Base-by-base conservation (phyloP, 2,888 invertebrate genomes). In the Stegophylla sp. region DNA sequence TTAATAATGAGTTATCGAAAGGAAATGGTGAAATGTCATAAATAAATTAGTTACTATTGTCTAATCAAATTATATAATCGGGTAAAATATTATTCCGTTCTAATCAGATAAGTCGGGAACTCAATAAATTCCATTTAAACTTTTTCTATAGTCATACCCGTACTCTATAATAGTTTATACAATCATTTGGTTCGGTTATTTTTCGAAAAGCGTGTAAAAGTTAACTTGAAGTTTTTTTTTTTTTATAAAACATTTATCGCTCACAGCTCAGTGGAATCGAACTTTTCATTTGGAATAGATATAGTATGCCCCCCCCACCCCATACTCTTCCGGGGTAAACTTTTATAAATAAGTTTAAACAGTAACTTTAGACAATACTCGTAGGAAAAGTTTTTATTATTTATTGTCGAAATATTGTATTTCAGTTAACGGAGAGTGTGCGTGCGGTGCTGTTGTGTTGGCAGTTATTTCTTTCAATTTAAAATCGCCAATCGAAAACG, bases 191-290 rank as follows among this genome's bases (percentile, higher is more conserved):
- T 45, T 73, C 13, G 12, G n/a, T 73, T 10, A 20, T 73, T 26
- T 48, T 69, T 0, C 7, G 59, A 20, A n/a, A 15, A 10, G 48
- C 28, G 9, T 2, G 9, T n/a, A 13, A 13, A 61, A 73, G 45
- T 73, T 48, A 72, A 59, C 43, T 26, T 41, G 12, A 23, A 23
- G 20, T 34, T 56, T 71, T 71, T 34, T 41, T 34, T 56, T 71
- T 71, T 34, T 41, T 71, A 41, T 41, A 23, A 9, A 17, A 56
- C 23, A 23, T 71, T 41, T 71, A 71, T 34, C 34, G 20, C 28
- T 43, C 3, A 20, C 3, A 28, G 0, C 20, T 12, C 34, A 28
- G 28, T 7, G 0, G 23, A 10, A 72, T 56, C 23, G 9, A 41
- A 72, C 20, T 56, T 71, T 48, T 28, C 15, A 28, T 41, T 53